phyloP scores from a whole-genome alignment of 2,113 vertebrate species.

The Petrocephalus microphthalmus region DNA sequence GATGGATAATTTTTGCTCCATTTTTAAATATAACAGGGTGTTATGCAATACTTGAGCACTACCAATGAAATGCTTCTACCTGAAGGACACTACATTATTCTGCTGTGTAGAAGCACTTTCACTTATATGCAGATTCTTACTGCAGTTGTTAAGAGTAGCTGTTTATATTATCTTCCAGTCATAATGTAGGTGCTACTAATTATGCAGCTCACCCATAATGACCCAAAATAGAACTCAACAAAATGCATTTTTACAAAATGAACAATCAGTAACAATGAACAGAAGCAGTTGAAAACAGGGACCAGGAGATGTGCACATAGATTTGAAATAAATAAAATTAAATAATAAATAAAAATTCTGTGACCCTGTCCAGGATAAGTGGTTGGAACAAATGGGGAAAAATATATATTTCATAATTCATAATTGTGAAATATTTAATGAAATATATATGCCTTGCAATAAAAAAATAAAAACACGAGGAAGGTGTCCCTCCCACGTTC shows the following conservation, averaged over 20 bases:
- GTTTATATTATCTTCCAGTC: not conserved
- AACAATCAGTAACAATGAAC: not conserved
- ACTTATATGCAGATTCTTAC: not conserved
- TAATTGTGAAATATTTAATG: not conserved
- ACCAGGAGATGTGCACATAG: not conserved
- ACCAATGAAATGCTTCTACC: not conserved
- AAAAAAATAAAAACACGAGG: not conserved
- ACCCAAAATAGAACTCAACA: not conserved
- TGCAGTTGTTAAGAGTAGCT: not conserved
- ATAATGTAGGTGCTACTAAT: not conserved
- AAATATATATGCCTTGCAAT: not conserved
- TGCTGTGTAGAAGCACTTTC: not conserved
- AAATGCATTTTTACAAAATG: not conserved
- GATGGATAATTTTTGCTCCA: not conserved
- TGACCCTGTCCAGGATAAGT: not conserved
- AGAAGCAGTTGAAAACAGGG: not conserved
- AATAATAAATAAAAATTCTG: not conserved
- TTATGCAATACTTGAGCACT: not conserved
- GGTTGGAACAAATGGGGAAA: not conserved
- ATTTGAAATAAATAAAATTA: not conserved
- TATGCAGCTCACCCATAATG: not conserved
- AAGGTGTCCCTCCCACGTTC: not conserved
- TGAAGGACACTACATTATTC: not conserved
- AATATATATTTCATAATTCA: not conserved
- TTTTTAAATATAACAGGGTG: not conserved